Evolutionary conservation across 2,888 invertebrate genomes (phyloP).

Genomic region (Crepidodera aurea): DNA sequence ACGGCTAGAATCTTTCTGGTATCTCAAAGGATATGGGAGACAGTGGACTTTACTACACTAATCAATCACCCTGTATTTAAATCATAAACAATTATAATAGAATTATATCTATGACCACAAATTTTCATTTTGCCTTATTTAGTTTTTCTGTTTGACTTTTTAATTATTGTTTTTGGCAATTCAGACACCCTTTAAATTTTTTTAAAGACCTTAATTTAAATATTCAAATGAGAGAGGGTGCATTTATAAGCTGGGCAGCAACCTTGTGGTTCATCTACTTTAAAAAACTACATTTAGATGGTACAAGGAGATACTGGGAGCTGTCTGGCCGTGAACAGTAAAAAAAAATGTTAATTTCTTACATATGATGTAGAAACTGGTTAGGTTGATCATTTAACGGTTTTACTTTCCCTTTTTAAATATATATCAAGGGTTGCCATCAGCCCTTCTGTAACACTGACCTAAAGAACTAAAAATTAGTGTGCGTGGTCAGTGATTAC

Average conservation of each 20-base stretch:
- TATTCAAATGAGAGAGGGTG: no score
- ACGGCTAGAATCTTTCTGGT: no score
- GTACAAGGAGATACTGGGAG: slow-evolving; percentile 3
- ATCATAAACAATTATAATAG: no score
- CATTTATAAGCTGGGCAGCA: background rate
- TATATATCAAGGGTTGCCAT: slow-evolving; percentile 30
- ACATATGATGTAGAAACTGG: slow-evolving; percentile 11
- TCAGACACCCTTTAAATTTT: no score
- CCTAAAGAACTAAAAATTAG: slow-evolving; percentile 28
- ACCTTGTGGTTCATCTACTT: background rate
- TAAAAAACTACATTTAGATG: slow-evolving; percentile 9
- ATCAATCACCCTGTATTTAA: no score
- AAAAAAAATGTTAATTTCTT: slow-evolving; percentile 8
- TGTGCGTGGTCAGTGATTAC: slow-evolving; percentile 28
- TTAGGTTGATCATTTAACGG: slow-evolving; percentile 20
- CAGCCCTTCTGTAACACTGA: slow-evolving; percentile 31
- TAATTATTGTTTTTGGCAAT: no score
- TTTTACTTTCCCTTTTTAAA: slow-evolving; percentile 35
- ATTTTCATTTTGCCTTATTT: no score
- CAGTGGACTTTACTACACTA: no score
- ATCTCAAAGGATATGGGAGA: no score
- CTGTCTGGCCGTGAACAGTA: slow-evolving; percentile 1
- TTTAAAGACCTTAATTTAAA: no score
- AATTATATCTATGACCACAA: no score
- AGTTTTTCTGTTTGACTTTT: no score